Percentiles rank a stretch among this genome's conserved stretches.
Conservation (phyloP, 2,888 invertebrate genomes). For the Ectropis crepuscularia region DNA sequence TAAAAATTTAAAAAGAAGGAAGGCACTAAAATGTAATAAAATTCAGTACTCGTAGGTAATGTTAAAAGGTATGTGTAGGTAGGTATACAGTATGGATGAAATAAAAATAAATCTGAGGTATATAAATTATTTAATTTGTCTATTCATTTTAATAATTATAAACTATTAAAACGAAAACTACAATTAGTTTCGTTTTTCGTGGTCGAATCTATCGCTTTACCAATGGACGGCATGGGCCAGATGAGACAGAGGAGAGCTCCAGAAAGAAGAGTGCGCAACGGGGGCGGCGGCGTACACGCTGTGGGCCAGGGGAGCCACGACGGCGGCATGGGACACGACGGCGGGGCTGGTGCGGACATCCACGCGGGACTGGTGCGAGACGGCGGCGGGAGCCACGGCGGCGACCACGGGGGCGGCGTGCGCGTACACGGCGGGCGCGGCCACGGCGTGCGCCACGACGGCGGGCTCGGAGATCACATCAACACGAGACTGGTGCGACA, state of each 20-base stretch:
- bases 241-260: conserved; percentile 60
- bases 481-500: conserved; percentile 79
- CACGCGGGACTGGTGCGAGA: conserved; percentile 71
- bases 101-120: conserved; percentile 27
- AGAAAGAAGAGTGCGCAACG: conserved; percentile 62
- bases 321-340: conserved; percentile 51
- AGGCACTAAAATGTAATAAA: no score
- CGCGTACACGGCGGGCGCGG: conserved; percentile 53
- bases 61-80: neutral
- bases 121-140: conserved; percentile 65
- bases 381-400: conserved; percentile 56
- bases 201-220: conserved; percentile 66
- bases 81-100: neutral
- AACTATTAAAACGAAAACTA: conserved; percentile 72
- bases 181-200: conserved; percentile 50
- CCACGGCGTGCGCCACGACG: conserved; percentile 57
- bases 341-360: conserved; percentile 62
- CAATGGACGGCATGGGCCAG: conserved; percentile 57
- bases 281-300: conserved; percentile 51
- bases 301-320: conserved; percentile 47
- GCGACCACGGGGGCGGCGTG: conserved; percentile 49
- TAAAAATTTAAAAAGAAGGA: no score
- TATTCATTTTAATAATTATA: conserved; percentile 67
- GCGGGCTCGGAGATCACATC: conserved; percentile 61
- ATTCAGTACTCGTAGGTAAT: no score